These are phyloP conservation scores for Dolichopus griseipennis DNA, from an alignment of 2,888 invertebrate genomes.

Conservation along the genomic window DNA sequence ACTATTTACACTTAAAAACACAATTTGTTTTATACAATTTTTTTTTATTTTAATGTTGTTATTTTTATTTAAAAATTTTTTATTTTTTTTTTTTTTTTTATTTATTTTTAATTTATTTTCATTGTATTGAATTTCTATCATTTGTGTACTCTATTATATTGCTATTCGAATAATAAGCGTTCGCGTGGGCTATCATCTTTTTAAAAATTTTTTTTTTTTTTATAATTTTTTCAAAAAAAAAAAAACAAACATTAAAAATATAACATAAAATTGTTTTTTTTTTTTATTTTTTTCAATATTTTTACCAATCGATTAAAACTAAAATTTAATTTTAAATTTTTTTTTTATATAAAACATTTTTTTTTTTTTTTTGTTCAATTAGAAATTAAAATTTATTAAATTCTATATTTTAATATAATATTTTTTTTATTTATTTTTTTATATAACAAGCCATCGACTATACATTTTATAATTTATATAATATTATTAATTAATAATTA, in stretches of 20 bases:
- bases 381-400: too few species aligned
- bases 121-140: constrained; percentile 10
- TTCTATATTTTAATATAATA: too few species aligned
- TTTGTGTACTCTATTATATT: constrained; percentile 1
- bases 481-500: constrained; percentile 9
- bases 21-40: constrained; percentile 14
- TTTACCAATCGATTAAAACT: neutral
- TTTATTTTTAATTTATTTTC: constrained; percentile 15
- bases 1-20: constrained; percentile 14
- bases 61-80: constrained; percentile 15
- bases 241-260: neutral
- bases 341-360: constrained; percentile 11
- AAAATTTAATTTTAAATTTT: too few species aligned
- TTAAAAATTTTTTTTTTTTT: constrained; percentile 10
- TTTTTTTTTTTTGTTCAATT: neutral
- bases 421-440: too few species aligned
- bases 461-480: neutral
- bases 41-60: constrained; percentile 14
- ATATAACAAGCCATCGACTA: constrained; percentile 13
- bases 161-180: constrained; percentile 6
- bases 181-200: constrained; percentile 6
- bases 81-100: constrained; percentile 20
- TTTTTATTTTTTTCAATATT: too few species aligned
- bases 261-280: neutral
- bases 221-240: neutral